Evolutionary conservation across 2,888 invertebrate species (phyloP), one percentile per base, ranked within the genome.

Genomic region (Timandra comae): DNA sequence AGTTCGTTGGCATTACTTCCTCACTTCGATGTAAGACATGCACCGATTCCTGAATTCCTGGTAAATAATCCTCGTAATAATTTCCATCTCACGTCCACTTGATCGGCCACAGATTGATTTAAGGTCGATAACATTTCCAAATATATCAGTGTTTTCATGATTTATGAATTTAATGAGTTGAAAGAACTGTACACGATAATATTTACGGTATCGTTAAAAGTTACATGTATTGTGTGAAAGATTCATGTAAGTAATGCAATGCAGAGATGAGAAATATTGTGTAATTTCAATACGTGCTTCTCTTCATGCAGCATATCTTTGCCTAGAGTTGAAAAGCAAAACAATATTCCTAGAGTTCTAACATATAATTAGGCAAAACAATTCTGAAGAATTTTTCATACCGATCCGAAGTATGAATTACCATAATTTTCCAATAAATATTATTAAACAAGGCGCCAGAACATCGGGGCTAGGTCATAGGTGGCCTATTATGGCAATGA

Each of bases 401-500:
- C n/a, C n/a, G n/a, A n/a, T n/a, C n/a, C n/a, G n/a, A n/a, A n/a
- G n/a, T n/a, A n/a, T n/a, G n/a, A 29, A 33, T 33, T 32, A 33
- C 8, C 27, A 25, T 31, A 25, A 45, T 42, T 40, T 30, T 29
- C 38, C 35, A 45, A 48, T 48, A 48, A 43, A 48, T 43, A 35
- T 31, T 36, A 40, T 31, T 41, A 41, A 43, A 45, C 41, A 36
- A 41, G 36, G 41, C 39, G 38, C 35, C 37, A 36, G 37, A 48
- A 55, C 46, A 46, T 44, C 43, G 55, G 43, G n/a, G 54, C 35
- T 46, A 52, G 61, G 58, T 66, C 56, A 58, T 54, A 58, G 56
- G 56, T 54, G 52, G 56, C 53, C 36, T 43, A 41, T 63, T 65
- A 56, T 59, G 46, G 55, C 59, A 62, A 40, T 58, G 52, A 59